Base-by-base conservation (phyloP, 2,888 invertebrate species). In the Syrphus vitripennis region DNA sequence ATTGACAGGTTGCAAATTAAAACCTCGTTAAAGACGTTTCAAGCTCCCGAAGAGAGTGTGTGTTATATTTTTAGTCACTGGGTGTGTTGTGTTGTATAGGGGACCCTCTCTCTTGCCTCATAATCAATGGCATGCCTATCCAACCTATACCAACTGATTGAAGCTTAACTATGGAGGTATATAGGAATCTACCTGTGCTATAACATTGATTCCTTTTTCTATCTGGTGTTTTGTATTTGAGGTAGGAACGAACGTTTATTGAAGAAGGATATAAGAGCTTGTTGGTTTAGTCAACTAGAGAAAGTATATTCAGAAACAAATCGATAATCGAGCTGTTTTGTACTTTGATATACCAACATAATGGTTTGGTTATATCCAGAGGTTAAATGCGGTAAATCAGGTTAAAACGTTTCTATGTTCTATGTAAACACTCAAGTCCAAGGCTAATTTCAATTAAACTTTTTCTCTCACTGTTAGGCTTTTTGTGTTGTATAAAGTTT, bases 1-100 rank as follows among this genome's bases (percentile, higher is more conserved):
- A 61, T 42, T 69, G 82, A 82, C 77, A 77, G 67, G 45, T 83
- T 78, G 78, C 77, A 83, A 72, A 83, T 83, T 83, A 83, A 78
- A 78, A 74, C 45, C 77, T 78, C 78, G 72, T 83, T 83, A 83
- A 74, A 74, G 72, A 21, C 42, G 45, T 40, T 45, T 74, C 55
- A 37, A 81, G 53, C 40, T 70, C 21, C 37, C 3, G 4, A 59
- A 45, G 65, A 14, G 19, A 45, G 31, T 63, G 24, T 50, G 34
- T 34, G 6, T 34, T 34, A 34, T 50, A 7, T 26, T 19, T 50
- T 50, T 6, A 50, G 50, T 26, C 50, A 50, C 24, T 50, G 50
- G 16, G 7, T 45, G 45, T 19, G 5, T 19, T 45, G 48, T 50
- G 24, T 5, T 24, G 24, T 19, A 16, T 3, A 4, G 6, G 6